Conservation (phyloP, 2,888 invertebrate genomes). For the Chrysolina haemoptera region DNA sequence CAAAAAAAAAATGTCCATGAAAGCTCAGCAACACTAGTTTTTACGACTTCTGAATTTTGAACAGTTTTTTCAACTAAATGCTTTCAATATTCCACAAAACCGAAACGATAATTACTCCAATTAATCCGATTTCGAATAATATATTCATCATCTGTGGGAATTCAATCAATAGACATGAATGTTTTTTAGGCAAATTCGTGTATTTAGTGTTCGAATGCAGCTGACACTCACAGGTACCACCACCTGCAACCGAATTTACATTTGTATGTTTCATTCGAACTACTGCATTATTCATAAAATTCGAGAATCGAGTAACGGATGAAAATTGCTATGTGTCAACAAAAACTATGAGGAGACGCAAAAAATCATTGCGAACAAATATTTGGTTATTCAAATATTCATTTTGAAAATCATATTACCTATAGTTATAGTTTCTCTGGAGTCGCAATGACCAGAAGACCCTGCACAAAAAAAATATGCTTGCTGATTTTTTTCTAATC, state of each 20-base stretch:
- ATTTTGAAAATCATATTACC: too few relatives aligned
- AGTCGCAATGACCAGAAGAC: too few relatives aligned
- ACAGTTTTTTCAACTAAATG: too few relatives aligned
- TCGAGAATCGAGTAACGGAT: neutral
- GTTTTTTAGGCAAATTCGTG: conserved; percentile 2
- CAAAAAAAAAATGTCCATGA: too few relatives aligned
- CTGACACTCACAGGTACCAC: conserved; percentile 11
- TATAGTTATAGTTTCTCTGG: too few relatives aligned
- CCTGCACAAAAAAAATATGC: too few relatives aligned
- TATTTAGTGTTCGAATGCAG: conserved; percentile 9
- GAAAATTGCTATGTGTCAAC: neutral
- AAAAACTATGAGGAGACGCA: neutral
- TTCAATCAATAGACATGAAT: neutral
- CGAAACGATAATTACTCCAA: neutral
- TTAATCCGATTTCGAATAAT: neutral
- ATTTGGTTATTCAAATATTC: neutral
- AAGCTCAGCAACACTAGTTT: too few relatives aligned
- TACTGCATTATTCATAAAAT: conserved; percentile 9
- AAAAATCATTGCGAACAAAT: neutral
- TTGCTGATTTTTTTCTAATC: too few relatives aligned
- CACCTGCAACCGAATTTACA: conserved; percentile 27
- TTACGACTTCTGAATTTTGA: too few relatives aligned
- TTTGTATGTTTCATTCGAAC: conserved; percentile 17
- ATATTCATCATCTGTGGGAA: conserved; percentile 1
- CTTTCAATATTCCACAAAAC: neutral